Conservation (phyloP, 2,888 invertebrate genomes). For the Malachius bipustulatus region DNA sequence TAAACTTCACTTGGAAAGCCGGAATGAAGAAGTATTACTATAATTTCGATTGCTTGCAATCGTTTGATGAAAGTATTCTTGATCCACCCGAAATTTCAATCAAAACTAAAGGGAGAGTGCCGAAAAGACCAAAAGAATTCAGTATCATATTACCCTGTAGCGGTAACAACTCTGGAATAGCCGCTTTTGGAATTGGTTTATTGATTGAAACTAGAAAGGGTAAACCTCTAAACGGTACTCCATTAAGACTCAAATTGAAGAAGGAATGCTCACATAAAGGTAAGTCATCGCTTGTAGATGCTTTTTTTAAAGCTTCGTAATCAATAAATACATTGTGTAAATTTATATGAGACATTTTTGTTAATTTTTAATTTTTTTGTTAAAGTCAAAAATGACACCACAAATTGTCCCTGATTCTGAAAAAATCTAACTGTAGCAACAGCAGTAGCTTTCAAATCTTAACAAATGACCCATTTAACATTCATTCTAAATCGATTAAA, state of each 20-base stretch:
- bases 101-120: conserved; percentile 73
- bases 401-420: no score
- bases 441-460: no score
- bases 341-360: no score
- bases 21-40: conserved; percentile 71
- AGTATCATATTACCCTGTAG: conserved; percentile 79
- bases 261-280: conserved; percentile 92
- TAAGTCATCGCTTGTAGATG: conserved; percentile 37
- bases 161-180: conserved; percentile 78
- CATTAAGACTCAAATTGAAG: conserved; percentile 71
- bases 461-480: no score
- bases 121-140: conserved; percentile 79
- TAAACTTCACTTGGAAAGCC: conserved; percentile 86
- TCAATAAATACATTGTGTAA: no score
- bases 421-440: no score
- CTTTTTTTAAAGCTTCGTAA: no score
- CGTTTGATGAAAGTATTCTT: conserved; percentile 71
- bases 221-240: conserved; percentile 73
- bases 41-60: conserved; percentile 75
- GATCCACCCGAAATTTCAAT: conserved; percentile 82
- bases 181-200: conserved; percentile 76
- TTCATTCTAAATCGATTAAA: no score
- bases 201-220: conserved; percentile 71
- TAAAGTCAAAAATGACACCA: no score
- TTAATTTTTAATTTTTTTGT: no score